Evolutionary conservation across 35 echinoderm and acorn worm genomes (phyloP), one percentile per base, ranked within the genome.

Genomic region (Ophioderma brevispina): DNA sequence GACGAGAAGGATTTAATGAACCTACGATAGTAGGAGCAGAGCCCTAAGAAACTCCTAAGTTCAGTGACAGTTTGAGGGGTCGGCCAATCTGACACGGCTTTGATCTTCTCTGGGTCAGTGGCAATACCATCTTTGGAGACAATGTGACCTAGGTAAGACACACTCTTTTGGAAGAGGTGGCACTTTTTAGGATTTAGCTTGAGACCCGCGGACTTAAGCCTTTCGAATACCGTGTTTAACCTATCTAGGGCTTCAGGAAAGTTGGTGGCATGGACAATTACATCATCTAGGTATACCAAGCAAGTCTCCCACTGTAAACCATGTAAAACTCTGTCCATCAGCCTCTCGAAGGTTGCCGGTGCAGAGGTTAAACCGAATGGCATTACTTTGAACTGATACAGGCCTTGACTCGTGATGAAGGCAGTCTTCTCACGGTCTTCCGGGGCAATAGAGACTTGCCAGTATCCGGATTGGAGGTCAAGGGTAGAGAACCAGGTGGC

Each of bases 141-240:
- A 40, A 94, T 78, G 64, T 94, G 92, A n/a, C 92, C 92, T 35
- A 94, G 40, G 31, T 85, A 94, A 0, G 88, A 40, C 4, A 94
- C 92, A 23, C 80, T 75, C 39, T 85, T 31, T 39, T 55, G 82
- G 82, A 85, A 85, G 38, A 85, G 35, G 14, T 50, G 52, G 32
- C 46, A 92, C 30, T 92, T 86, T 1, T 80, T 92, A 18, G 90
- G 90, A 0, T 77, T 86, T 17, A 92, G 55, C 80, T 92, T 92
- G 14, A 92, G 77, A 11, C 84, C 82, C 1, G 90, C 82, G 3
- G 49, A 18, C 39, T 52, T 36, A 0, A 92, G 37, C 32, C 82
- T 78, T 78, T 23, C 25, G 19, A 92, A 80, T 14, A 92, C 90
- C 32, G 35, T 28, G 19, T 30, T 23, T 35, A 92, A 82, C 13